A percentile compares a stretch with the other conserved stretches of the same genome.
These are phyloP conservation scores for Lonchura striata DNA, from an alignment of 2,113 vertebrate genomes.

Conservation along the genomic window DNA sequence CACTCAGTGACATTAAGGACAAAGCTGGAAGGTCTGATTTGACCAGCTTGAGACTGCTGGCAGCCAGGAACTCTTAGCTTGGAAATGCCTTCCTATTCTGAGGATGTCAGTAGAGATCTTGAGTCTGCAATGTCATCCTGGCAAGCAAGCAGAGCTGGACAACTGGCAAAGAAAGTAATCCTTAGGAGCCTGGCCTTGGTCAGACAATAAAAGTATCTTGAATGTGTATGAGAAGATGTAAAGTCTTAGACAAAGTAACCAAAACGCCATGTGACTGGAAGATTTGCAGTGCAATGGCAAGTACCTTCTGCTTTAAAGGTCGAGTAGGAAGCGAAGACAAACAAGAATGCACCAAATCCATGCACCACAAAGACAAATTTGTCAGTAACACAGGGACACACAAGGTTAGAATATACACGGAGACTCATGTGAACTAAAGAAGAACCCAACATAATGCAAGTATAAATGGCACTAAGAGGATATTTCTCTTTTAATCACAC, in stretches of 20 bases:
- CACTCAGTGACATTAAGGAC: background rate
- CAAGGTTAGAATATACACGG: background rate
- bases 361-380: background rate
- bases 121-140: background rate
- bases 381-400: background rate
- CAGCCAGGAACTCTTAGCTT: background rate
- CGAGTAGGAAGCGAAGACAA: fast-evolving
- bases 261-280: background rate
- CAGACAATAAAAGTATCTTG: background rate
- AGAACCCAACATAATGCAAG: background rate
- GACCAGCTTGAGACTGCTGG: background rate
- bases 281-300: no score
- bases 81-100: background rate
- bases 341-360: background rate
- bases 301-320: background rate
- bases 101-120: background rate
- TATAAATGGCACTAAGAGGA: background rate
- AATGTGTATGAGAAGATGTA: background rate
- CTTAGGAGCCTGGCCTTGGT: background rate
- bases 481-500: background rate
- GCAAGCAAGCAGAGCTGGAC: background rate
- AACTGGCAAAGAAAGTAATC: background rate
- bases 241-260: background rate
- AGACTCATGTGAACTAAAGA: background rate
- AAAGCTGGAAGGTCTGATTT: background rate